phyloP scores from a whole-genome alignment of 2,888 invertebrate genomes.

The Achlya flavicornis region DNA sequence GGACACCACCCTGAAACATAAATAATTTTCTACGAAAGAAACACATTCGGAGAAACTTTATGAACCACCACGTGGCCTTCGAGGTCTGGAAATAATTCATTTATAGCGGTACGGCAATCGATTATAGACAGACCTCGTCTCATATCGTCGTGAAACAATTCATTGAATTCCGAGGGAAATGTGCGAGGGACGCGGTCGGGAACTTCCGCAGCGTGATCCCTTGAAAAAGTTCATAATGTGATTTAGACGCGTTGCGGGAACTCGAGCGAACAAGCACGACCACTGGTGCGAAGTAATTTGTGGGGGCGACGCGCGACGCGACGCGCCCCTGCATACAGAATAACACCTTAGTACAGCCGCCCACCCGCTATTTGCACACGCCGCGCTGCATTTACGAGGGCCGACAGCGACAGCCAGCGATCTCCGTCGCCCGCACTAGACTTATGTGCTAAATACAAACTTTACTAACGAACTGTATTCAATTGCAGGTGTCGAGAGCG shows the following conservation, averaged over 20 bases:
- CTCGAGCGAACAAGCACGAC: constrained; percentile 42
- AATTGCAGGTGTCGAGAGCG: constrained; percentile 51
- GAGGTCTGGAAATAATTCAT: constrained; percentile 55
- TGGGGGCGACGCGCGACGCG: constrained; percentile 49
- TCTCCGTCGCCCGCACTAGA: constrained; percentile 24
- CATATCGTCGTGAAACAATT: constrained; percentile 63
- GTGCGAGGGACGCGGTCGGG: constrained; percentile 21
- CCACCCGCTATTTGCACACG: constrained; percentile 35
- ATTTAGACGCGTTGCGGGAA: constrained; percentile 53
- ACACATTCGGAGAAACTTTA: constrained; percentile 39
- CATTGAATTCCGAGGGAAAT: constrained; percentile 42
- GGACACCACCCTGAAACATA: constrained; percentile 42
- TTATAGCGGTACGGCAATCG: constrained; percentile 53
- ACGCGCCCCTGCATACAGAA: constrained; percentile 58
- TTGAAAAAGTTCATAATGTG: constrained; percentile 64
- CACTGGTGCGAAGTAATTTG: constrained; percentile 53
- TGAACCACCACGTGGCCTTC: constrained; percentile 48
- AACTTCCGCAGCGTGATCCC: constrained; percentile 30
- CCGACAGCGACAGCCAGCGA: constrained; percentile 20
- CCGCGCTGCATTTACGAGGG: constrained; percentile 48
- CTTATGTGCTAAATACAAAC: constrained; percentile 26
- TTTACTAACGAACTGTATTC: constrained; percentile 31
- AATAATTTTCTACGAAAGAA: constrained; percentile 42
- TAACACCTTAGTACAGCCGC: constrained; percentile 26
- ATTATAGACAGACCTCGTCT: constrained; percentile 53